Percentiles rank a stretch among this genome's conserved stretches.
Evolutionary conservation across 30 jellyfish, hydroid and myxozoan species (phyloP).

Genomic region (Nemopilema nomurai): DNA sequence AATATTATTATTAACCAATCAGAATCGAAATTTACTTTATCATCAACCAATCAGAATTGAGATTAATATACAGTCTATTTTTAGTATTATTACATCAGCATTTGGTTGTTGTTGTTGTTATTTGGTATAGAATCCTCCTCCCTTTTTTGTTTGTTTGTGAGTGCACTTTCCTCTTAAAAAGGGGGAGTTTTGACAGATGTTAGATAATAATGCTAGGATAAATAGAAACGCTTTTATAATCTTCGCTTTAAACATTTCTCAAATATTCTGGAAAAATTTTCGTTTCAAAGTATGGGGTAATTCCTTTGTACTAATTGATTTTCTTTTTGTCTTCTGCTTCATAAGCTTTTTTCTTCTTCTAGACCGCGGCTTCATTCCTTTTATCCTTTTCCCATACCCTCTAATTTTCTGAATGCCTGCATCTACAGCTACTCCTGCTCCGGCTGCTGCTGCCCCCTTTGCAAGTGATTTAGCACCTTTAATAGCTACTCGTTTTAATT

Average conservation of each 20-base stretch:
- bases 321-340: neutral
- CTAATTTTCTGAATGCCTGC: neutral
- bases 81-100: too few species aligned
- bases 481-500: neutral
- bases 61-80: too few species aligned
- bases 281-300: neutral
- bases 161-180: neutral
- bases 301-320: neutral
- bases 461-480: neutral
- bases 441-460: neutral
- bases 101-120: neutral
- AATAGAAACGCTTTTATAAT: neutral
- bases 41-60: too few species aligned
- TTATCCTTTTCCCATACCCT: neutral
- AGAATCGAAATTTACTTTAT: neutral
- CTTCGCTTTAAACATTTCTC: neutral
- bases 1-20: neutral
- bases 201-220: neutral
- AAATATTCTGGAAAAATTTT: neutral
- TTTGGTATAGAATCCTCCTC: neutral
- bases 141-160: neutral
- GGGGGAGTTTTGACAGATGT: neutral
- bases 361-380: neutral
- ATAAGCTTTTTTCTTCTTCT: neutral
- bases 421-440: neutral